Evolutionary conservation across 2,888 invertebrate species (phyloP).

Genomic region (Latrodectus elegans): DNA sequence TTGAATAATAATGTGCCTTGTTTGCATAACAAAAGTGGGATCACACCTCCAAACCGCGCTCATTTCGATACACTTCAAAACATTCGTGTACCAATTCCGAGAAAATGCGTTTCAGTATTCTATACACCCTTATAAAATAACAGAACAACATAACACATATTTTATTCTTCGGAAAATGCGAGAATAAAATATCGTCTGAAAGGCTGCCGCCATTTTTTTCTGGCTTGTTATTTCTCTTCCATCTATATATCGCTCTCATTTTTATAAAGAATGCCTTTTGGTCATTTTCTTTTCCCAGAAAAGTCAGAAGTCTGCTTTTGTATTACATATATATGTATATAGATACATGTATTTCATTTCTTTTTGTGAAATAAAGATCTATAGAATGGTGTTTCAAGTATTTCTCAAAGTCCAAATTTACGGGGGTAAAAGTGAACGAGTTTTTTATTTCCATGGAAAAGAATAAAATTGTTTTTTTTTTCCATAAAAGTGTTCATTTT

Average conservation of each 20-base stretch:
- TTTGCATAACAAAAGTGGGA: constrained; percentile 51
- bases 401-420: background rate
- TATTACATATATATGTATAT: background rate
- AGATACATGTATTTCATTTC: background rate
- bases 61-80: constrained; percentile 24
- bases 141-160: background rate
- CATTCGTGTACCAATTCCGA: constrained; percentile 43
- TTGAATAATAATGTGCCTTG: constrained; percentile 42
- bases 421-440: background rate
- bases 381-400: background rate
- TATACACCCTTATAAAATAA: background rate
- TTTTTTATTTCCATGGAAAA: background rate
- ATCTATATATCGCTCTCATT: constrained; percentile 37
- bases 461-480: background rate
- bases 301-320: background rate
- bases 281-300: constrained; percentile 31
- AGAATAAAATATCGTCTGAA: constrained; percentile 30
- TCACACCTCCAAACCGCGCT: constrained; percentile 11
- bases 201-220: constrained; percentile 10
- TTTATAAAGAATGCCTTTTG: constrained; percentile 47
- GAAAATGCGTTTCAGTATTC: constrained; percentile 42
- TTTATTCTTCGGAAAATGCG: constrained; percentile 10
- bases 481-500: background rate
- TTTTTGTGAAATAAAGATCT: constrained; percentile 1
- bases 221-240: constrained; percentile 20